These are phyloP conservation scores for Cynodonichthys magdalenae DNA, from an alignment of 2,797 vertebrate species.

Conservation along the genomic window DNA sequence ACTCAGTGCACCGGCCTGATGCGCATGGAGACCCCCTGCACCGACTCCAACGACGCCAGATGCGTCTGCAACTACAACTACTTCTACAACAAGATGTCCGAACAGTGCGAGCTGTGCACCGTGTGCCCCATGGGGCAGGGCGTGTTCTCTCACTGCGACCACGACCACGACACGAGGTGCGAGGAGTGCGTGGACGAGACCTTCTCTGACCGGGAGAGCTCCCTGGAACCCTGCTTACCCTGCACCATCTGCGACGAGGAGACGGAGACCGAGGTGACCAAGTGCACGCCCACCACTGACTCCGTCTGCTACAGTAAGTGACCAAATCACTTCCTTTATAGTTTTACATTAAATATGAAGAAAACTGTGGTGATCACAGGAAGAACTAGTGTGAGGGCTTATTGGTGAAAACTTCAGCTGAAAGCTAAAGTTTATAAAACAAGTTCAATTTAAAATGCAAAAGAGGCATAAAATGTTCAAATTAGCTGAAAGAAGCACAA, in stretches of 20 bases:
- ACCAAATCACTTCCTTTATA: not conserved
- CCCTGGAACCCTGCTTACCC: slow-evolving; percentile 93
- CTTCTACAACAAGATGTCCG: slow-evolving; percentile 70
- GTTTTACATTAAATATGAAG: no score
- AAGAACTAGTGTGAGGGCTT: no score
- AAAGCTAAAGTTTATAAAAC: no score
- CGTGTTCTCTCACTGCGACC: slow-evolving; percentile 83
- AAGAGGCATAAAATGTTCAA: no score
- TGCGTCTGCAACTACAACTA: slow-evolving; percentile 90
- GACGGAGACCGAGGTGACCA: slow-evolving; percentile 72
- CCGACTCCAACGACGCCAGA: slow-evolving; percentile 91
- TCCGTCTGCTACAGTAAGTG: slow-evolving; percentile 86
- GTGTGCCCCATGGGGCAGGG: slow-evolving; percentile 87
- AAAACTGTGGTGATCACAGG: not conserved
- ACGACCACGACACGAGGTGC: slow-evolving; percentile 86
- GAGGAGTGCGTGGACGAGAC: slow-evolving; percentile 89
- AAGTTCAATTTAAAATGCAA: no score
- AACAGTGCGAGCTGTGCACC: slow-evolving; percentile 81
- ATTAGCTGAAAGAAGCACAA: no score
- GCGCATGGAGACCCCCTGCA: slow-evolving; percentile 92
- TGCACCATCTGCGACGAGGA: slow-evolving; percentile 93
- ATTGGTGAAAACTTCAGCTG: no score
- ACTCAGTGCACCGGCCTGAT: slow-evolving; percentile 88
- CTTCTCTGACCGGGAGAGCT: slow-evolving; percentile 91
- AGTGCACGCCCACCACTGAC: slow-evolving; percentile 83